Base-by-base conservation (phyloP, 2,888 invertebrate genomes). In the Drosophila ustulata region DNA sequence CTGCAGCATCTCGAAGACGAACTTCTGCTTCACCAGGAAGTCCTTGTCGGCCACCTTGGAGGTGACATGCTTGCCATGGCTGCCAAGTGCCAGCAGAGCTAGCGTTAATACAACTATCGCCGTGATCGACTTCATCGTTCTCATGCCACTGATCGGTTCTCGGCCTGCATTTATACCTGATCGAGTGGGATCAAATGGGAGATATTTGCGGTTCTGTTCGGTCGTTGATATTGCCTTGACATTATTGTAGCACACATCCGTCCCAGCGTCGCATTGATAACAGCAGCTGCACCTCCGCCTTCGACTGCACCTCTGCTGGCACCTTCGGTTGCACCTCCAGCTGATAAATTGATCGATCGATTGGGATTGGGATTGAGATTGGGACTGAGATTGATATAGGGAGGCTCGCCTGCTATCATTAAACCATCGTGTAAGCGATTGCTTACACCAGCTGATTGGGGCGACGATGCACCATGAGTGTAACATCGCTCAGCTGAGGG, bases 1-100 rank as follows among this genome's bases (percentile, higher is more conserved):
- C 74, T 93, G 93, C 73, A 94, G 89, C 30, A 95, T 92, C 43
- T 93, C 91, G 43, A 94, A 91, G n/a, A 94, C 85, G 70, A 94
- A 93, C 75, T 93, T 93, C 79, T 94, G 94, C 76, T 93, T 93
- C 32, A 84, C 77, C 79, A 94, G 86, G 66, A 94, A 92, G 43
- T 92, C 93, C 77, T 93, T 93, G 79, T 94, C 94, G 63, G 94
- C 95, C 58, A 90, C 88, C 65, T 89, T 90, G 6, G 88, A 91
- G 53, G 89, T 89, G 23, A 91, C 71, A 51, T 89, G 77, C 62
- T 89, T 90, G 64, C 84, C 82, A n/a, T 82, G 85, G 66, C 80
- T 77, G n/a, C 63, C 76, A 8, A 84, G 67, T 41, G 82, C 88
- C 65, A 88, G 71, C 56, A 91, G 72, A 52, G 90, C 80, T 70